These are phyloP conservation scores for Eilema griseolum DNA, from an alignment of 2,888 invertebrate species.

Conservation along the genomic window DNA sequence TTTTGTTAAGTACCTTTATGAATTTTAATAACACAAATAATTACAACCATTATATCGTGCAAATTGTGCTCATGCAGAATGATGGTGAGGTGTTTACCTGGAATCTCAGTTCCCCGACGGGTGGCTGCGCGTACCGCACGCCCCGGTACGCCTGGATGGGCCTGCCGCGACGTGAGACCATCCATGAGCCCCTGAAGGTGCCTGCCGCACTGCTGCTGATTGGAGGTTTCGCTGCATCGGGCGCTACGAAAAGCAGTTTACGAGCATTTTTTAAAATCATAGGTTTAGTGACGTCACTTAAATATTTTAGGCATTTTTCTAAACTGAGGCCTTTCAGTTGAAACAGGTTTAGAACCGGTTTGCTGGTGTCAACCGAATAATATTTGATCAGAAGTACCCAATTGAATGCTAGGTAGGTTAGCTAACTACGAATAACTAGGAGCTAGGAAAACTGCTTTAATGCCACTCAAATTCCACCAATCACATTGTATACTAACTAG, in stretches of 20 bases:
- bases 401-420: neutral
- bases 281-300: neutral
- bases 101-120: conserved; percentile 69
- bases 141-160: conserved; percentile 77
- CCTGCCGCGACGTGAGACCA: conserved; percentile 69
- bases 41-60: too few species aligned
- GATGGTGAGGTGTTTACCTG: conserved; percentile 58
- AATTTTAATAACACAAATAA: too few species aligned
- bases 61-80: neutral
- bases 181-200: conserved; percentile 66
- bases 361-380: neutral
- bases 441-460: too few species aligned
- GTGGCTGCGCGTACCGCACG: conserved; percentile 77
- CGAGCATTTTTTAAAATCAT: neutral
- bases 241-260: neutral
- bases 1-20: too few species aligned
- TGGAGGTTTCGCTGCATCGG: neutral
- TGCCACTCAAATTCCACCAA: too few species aligned
- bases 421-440: too few species aligned
- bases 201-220: conserved; percentile 59
- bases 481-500: too few species aligned
- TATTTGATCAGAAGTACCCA: neutral
- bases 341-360: neutral
- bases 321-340: neutral
- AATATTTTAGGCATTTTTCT: neutral